phyloP scores from a whole-genome alignment of 2,797 vertebrate species.

The Anguilla marmorata region DNA sequence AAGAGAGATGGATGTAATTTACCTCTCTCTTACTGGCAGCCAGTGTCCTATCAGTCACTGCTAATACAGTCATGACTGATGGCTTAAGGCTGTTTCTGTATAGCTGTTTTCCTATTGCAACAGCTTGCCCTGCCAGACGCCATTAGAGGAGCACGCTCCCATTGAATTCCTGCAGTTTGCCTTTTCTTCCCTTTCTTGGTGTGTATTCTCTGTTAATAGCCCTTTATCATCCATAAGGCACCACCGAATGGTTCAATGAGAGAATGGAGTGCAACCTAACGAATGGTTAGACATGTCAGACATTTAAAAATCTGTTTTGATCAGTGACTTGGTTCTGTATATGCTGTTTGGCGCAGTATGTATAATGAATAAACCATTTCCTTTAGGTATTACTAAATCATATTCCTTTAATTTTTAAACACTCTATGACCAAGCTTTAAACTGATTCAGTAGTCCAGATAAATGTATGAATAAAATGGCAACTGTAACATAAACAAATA shows the following conservation, averaged over 20 bases:
- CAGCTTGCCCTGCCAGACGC: not conserved
- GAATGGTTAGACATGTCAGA: not conserved
- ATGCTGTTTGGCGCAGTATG: not conserved
- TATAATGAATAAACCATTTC: too few species aligned
- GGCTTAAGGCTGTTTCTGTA: not conserved
- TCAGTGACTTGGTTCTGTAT: too few species aligned
- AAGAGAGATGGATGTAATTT: not conserved
- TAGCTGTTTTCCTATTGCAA: not conserved
- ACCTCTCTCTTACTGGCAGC: not conserved
- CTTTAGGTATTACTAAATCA: not conserved
- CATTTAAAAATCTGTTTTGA: too few species aligned
- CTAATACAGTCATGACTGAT: not conserved
- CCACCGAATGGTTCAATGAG: not conserved
- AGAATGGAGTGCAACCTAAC: not conserved
- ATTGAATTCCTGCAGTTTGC: constrained; percentile 15
- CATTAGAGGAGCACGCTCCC: not conserved
- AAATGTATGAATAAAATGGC: not conserved
- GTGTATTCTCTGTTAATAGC: not conserved
- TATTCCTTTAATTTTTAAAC: not conserved
- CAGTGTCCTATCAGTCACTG: not conserved
- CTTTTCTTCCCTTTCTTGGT: not conserved
- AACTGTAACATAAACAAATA: not conserved
- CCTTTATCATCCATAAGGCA: not conserved
- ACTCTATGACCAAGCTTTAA: not conserved
- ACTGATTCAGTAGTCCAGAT: not conserved